Base-by-base conservation (phyloP, 2,113 vertebrate genomes). In the Rhizomys pruinosus region DNA sequence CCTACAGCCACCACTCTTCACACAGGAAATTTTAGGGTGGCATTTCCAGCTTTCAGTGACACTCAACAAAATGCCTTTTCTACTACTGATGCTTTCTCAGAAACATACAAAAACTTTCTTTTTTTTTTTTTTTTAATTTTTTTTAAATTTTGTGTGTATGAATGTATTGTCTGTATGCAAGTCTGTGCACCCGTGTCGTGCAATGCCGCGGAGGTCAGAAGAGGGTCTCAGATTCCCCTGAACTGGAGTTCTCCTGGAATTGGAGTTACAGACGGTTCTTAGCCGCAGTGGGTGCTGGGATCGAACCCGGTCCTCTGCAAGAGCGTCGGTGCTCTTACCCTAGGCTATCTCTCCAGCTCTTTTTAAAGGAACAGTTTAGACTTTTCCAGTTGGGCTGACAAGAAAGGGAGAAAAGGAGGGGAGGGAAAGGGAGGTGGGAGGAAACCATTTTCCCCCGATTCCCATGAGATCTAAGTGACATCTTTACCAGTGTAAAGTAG, bases 41-140 rank as follows among this genome's bases (percentile, higher is more conserved):
- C 19, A 37, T 89, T 44, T 85, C 57, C 55, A 87, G 82, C 91
- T 91, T 72, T 39, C 15, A 94, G 57, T 87, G n/a, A 93, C 44
- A 16, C 52, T 90, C 66, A 94, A 90, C 39, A 4, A 86, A 91
- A 89, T 8, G 37, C 3, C 71, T 79, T 89, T 84, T 81, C 42
- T 94, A 44, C 74, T 9, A 15, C 64, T 93, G n/a, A 72, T 6
- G 81, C 32, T 71, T 52, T 68, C 64, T 77, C 29, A 93, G n/a
- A 94, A 90, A 91, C 87, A 89, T 5, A 84, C 34, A 39, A 63
- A 69, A 79, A 64, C 68, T 68, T 74, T n/a, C 57, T 66, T 73
- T 89, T 16, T 64, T n/a, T n/a, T n/a, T n/a, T n/a, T n/a, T n/a
- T n/a, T n/a, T n/a, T n/a, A n/a, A n/a, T n/a, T n/a, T n/a, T n/a